Percentiles rank a stretch among this genome's conserved stretches.
These are phyloP conservation scores for Cerastoderma edule DNA, from an alignment of 2,888 invertebrate genomes.

Conservation along the genomic window DNA sequence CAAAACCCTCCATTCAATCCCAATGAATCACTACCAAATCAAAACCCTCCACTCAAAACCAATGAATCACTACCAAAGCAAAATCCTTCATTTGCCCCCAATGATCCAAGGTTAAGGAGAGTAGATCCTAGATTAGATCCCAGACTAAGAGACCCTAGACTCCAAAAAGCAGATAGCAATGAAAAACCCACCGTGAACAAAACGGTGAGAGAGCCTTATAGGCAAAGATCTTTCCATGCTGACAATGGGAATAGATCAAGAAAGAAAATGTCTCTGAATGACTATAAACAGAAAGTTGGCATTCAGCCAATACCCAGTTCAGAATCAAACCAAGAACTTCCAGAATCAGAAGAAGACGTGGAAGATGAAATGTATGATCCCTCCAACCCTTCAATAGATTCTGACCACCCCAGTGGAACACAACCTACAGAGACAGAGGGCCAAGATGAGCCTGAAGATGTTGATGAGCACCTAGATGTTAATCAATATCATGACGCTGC, in stretches of 20 bases:
- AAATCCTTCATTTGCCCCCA: not conserved
- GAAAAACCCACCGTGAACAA: not conserved
- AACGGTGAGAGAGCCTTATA: too few species aligned
- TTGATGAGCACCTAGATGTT: not conserved
- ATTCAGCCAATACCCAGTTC: not conserved
- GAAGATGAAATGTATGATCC: conserved; percentile 22
- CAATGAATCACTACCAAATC: too few species aligned
- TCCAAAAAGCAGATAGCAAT: conserved; percentile 2
- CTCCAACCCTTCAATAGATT: not conserved
- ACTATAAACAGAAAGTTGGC: conserved; percentile 55
- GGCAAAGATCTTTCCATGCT: too few species aligned
- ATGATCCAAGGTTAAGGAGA: conserved; percentile 14
- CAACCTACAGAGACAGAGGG: not conserved
- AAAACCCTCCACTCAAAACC: too few species aligned
- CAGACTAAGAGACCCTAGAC: conserved; percentile 18
- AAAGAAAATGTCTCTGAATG: conserved; percentile 52
- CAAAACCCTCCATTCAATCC: too few species aligned
- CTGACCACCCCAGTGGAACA: not conserved
- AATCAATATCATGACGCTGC: conserved; percentile 22
- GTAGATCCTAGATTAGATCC: conserved; percentile 2
- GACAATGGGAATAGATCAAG: conserved; percentile 13
- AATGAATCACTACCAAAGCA: too few species aligned
- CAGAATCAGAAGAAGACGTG: not conserved
- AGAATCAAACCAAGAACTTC: not conserved
- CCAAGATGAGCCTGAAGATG: too few species aligned